Conservation (phyloP, 2,797 vertebrate species). For the Neosilurus mollespiculum region DNA sequence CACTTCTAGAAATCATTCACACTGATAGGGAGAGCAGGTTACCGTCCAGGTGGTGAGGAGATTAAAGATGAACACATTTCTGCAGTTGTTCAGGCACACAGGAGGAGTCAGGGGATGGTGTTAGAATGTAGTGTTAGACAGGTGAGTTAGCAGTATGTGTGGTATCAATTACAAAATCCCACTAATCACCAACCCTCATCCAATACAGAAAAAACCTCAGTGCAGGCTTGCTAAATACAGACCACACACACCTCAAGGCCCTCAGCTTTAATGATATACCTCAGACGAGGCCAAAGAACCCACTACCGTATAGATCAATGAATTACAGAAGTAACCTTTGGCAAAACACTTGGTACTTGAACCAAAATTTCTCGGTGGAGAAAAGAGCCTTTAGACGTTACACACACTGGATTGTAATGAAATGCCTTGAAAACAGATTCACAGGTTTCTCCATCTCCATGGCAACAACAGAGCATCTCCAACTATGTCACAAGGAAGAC, state of each 20-base stretch:
- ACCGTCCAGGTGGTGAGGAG: constrained; percentile 22
- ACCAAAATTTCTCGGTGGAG: constrained; percentile 51
- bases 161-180: not conserved
- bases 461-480: constrained; percentile 56
- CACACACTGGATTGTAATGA: constrained; percentile 59
- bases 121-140: constrained; percentile 13
- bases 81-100: constrained; percentile 3
- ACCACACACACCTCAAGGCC: constrained; percentile 27
- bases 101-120: constrained; percentile 16
- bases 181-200: constrained; percentile 12
- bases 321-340: not conserved
- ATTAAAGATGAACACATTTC: constrained; percentile 28
- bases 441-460: constrained; percentile 49
- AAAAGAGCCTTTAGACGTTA: constrained; percentile 28
- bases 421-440: constrained; percentile 51
- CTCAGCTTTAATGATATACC: constrained; percentile 52
- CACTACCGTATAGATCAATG: constrained; percentile 18
- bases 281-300: constrained; percentile 42
- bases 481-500: constrained; percentile 38
- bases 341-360: constrained; percentile 39
- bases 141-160: constrained; percentile 8
- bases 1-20: constrained; percentile 16
- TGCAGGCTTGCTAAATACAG: constrained; percentile 37
- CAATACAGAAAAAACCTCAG: constrained; percentile 20
- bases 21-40: not conserved